Evolutionary conservation across 1,140 invertebrate species (phyloP), one percentile per base, ranked within the genome.

Genomic region (Aradophagus sp.): DNA sequence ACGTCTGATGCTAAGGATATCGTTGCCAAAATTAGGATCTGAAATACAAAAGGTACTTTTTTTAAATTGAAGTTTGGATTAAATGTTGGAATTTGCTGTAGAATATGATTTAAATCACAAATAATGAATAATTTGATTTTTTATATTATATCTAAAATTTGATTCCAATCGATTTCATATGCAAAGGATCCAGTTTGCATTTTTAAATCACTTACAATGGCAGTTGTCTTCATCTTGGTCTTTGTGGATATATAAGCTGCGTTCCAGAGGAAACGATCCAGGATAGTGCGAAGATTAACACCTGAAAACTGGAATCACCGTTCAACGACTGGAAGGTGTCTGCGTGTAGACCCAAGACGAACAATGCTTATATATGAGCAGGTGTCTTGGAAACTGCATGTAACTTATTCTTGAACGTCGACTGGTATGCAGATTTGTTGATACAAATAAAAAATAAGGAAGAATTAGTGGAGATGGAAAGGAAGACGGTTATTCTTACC

Each of bases 301-400:
- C 55, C 53, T 58, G 1, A 53, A 62, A 62, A 50, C n/a, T 19
- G 53, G 32, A 67, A 73, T 67, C 69, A 52, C 34, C 42, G 44
- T 44, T 62, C 42, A 44, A 31, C 68, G 61, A 67, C 74, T 77
- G 52, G 14, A 59, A 69, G 38, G 29, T 68, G 45, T 75, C 75
- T 80, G 78, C 75, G 45, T 44, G 59, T 66, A 66, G 67, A 71
- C 65, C 73, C 72, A 56, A 73, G 55, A 61, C 70, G 74, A 75
- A 62, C 76, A 75, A 74, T 75, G 68, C 77, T 80, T 80, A 80
- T 80, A 80, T 80, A 80, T 73, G 72, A 73, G 47, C 61, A 69
- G 56, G 69, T 73, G 63, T 78, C 77, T 68, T 55, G 70, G 76
- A 59, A 73, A 74, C 67, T 67, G 58, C 50, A 69, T 73, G 78